These are phyloP conservation scores for Listronotus oregonensis DNA, from an alignment of 1,140 invertebrate species.

Conservation along the genomic window DNA sequence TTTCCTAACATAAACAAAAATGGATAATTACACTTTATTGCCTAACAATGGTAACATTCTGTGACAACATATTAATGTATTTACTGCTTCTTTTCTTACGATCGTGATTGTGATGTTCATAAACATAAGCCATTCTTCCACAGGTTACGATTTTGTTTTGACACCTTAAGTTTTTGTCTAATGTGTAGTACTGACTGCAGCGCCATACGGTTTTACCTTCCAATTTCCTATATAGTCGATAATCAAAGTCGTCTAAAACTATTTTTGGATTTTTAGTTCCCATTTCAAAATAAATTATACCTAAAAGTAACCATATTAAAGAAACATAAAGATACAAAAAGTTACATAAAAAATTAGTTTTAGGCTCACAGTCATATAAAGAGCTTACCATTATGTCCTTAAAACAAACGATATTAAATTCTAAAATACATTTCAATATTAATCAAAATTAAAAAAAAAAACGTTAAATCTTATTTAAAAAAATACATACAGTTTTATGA, in stretches of 20 bases:
- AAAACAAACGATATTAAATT: too few species aligned
- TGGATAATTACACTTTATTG: not conserved
- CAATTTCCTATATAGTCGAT: conserved; percentile 25
- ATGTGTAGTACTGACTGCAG: conserved; percentile 30
- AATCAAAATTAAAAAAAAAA: too few species aligned
- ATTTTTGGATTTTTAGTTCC: conserved; percentile 42
- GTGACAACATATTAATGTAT: conserved; percentile 40
- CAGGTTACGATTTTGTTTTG: conserved; percentile 34
- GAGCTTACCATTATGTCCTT: too few species aligned
- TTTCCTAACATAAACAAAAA: too few species aligned
- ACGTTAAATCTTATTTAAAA: too few species aligned
- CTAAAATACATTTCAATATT: too few species aligned
- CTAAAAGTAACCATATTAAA: conserved; percentile 19
- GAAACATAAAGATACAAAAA: too few species aligned
- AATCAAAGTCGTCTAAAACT: conserved; percentile 34
- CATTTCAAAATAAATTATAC: conserved; percentile 38
- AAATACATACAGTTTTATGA: too few species aligned
- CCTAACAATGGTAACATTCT: conserved; percentile 39
- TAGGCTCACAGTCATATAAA: too few species aligned
- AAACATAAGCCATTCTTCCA: conserved; percentile 24
- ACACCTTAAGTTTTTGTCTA: conserved; percentile 24
- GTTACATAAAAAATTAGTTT: too few species aligned
- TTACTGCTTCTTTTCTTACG: conserved; percentile 14
- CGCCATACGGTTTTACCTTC: conserved; percentile 36
- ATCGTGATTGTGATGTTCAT: conserved; percentile 37